phyloP scores from a whole-genome alignment of 2,888 invertebrate species.

The Erebia aethiops region DNA sequence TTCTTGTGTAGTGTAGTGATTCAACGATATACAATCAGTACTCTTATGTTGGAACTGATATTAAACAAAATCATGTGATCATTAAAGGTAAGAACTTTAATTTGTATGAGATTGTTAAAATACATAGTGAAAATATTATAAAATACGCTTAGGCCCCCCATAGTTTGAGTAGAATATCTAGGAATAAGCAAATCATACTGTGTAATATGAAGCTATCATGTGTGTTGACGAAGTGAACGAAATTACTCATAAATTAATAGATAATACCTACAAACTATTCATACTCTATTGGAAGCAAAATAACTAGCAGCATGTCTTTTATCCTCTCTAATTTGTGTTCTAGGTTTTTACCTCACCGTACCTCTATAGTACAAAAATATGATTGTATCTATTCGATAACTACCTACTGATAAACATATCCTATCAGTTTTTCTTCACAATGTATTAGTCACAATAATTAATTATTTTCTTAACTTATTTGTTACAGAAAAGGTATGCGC shows the following conservation, averaged over 20 bases:
- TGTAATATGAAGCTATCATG: too few relatives aligned
- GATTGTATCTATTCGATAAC: background rate
- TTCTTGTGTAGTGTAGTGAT: background rate
- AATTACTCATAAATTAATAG: too few relatives aligned
- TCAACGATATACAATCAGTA: background rate
- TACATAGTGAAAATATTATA: too few relatives aligned
- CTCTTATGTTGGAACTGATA: background rate
- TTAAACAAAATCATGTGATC: conserved; percentile 10
- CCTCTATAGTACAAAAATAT: conserved; percentile 2
- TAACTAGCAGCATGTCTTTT: too few relatives aligned
- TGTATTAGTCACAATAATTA: conserved; percentile 8
- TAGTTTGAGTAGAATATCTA: too few relatives aligned
- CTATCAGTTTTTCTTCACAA: conserved; percentile 8
- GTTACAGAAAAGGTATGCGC: conserved; percentile 18
- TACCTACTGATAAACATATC: conserved; percentile 11
- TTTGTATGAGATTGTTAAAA: too few relatives aligned
- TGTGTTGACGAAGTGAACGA: too few relatives aligned
- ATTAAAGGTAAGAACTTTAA: background rate
- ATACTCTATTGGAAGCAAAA: too few relatives aligned
- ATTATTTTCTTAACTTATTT: background rate
- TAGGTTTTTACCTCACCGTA: too few relatives aligned
- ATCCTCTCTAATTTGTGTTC: background rate
- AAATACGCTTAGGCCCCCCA: too few relatives aligned
- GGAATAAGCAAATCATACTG: too few relatives aligned
- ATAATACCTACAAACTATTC: too few relatives aligned